A percentile compares a stretch with the other conserved stretches of the same genome.
phyloP scores from a whole-genome alignment of 2,113 vertebrate species.

The Thalassarche chlororhynchos region DNA sequence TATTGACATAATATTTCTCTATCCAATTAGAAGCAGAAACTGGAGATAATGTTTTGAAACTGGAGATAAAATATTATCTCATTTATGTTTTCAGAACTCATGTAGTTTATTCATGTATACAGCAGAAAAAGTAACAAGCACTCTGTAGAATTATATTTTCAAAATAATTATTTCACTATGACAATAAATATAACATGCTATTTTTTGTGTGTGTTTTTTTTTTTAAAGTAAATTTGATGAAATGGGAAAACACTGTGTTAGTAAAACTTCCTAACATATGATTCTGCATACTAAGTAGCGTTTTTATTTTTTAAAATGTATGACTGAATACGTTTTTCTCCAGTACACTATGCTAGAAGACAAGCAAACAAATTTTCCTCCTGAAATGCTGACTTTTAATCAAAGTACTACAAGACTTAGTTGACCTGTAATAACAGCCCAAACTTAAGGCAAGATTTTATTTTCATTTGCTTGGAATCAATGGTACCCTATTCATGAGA shows the following conservation, averaged over 20 bases:
- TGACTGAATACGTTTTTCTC: not conserved
- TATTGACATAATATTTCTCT: not conserved
- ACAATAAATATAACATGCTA: not conserved
- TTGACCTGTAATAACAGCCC: not conserved
- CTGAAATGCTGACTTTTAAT: not conserved
- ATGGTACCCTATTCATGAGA: not conserved
- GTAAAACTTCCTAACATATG: not conserved
- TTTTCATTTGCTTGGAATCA: not conserved
- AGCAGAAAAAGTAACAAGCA: not conserved
- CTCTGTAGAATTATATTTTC: not conserved
- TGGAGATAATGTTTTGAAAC: not conserved
- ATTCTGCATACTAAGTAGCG: not conserved
- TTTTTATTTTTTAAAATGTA: not conserved
- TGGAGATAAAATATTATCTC: not conserved
- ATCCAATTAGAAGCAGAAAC: not conserved
- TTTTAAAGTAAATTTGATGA: not conserved
- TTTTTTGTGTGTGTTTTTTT: not conserved
- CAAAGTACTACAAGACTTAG: not conserved
- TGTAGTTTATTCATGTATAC: not conserved
- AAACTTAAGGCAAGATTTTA: not conserved
- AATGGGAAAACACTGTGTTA: not conserved
- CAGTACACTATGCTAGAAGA: not conserved
- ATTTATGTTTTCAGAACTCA: not conserved
- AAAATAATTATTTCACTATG: not conserved
- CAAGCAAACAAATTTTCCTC: not conserved